A percentile compares a stretch with the other conserved stretches of the same genome.
phyloP scores from a whole-genome alignment of 1,140 invertebrate genomes.

The Aphidius ervi region DNA sequence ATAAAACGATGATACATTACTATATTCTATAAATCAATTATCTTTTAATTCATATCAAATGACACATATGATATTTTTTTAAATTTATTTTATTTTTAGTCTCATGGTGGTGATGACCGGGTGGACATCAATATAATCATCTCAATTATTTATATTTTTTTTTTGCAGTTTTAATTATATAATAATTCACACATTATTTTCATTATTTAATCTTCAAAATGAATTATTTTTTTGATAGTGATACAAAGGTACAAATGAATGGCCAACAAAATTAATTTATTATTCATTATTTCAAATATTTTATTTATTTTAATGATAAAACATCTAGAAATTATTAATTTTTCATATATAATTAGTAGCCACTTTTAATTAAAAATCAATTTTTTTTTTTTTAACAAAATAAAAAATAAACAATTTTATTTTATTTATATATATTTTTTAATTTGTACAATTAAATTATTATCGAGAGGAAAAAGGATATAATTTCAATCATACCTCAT shows the following conservation, averaged over 20 bases:
- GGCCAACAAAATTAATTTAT: slow-evolving; percentile 28
- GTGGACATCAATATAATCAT: slow-evolving; percentile 46
- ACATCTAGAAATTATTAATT: slow-evolving; percentile 10
- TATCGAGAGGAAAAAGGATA: background rate
- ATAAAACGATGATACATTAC: slow-evolving; percentile 52
- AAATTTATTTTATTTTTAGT: slow-evolving; percentile 51
- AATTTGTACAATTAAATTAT: slow-evolving; percentile 1
- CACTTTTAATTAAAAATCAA: no score
- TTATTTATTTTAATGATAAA: slow-evolving; percentile 10
- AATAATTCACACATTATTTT: slow-evolving; percentile 23
- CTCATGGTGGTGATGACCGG: slow-evolving; percentile 42
- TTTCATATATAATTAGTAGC: background rate
- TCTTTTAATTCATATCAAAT: slow-evolving; percentile 50
- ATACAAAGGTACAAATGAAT: slow-evolving; percentile 41
- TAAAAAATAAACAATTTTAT: no score
- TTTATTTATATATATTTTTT: background rate
- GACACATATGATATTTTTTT: slow-evolving; percentile 35
- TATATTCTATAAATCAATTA: slow-evolving; percentile 12
- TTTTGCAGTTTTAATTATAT: slow-evolving; percentile 18
- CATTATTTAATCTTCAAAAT: slow-evolving; percentile 7
- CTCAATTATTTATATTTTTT: slow-evolving; percentile 40
- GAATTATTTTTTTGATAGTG: slow-evolving; percentile 28
- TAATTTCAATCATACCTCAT: background rate
- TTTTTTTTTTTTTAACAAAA: background rate
- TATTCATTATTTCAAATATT: slow-evolving; percentile 12